These are phyloP conservation scores for Osedax frankpressi DNA, from an alignment of 2,888 invertebrate species.

Conservation along the genomic window DNA sequence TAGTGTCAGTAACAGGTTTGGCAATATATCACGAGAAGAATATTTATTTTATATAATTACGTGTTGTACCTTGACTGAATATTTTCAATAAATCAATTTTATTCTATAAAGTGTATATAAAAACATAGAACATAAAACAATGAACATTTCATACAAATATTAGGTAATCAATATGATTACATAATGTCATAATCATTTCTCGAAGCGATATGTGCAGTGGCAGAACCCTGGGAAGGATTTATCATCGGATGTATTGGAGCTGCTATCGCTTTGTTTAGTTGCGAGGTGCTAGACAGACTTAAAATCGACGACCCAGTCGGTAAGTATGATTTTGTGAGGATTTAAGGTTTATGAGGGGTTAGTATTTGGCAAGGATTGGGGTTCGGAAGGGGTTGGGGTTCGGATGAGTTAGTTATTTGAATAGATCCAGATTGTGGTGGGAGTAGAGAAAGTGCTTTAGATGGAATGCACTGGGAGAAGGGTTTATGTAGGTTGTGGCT, in stretches of 20 bases:
- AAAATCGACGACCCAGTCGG: conserved; percentile 10
- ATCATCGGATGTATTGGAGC: conserved; percentile 27
- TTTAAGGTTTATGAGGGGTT: conserved; percentile 18
- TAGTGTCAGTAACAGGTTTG: not conserved
- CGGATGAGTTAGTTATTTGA: no score
- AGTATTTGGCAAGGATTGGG: conserved; percentile 7
- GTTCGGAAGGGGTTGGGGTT: conserved; percentile 17
- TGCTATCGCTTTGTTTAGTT: not conserved
- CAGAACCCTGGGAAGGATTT: conserved; percentile 32
- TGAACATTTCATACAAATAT: no score
- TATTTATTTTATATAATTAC: no score
- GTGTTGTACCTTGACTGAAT: no score
- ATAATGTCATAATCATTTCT: not conserved
- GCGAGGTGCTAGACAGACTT: conserved; percentile 6
- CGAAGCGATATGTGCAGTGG: conserved; percentile 20
- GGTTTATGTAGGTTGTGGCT: no score
- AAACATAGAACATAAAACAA: no score
- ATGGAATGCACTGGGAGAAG: no score
- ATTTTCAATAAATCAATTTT: no score
- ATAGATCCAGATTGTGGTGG: no score
- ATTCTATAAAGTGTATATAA: no score
- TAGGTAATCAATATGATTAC: not conserved
- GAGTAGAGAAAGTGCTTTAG: no score
- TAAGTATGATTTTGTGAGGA: conserved; percentile 6
- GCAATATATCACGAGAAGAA: no score